Evolutionary conservation across 30 jellyfish, hydroid and myxozoan species (phyloP), one percentile per base, ranked within the genome.

Genomic region (Pelagia noctiluca): DNA sequence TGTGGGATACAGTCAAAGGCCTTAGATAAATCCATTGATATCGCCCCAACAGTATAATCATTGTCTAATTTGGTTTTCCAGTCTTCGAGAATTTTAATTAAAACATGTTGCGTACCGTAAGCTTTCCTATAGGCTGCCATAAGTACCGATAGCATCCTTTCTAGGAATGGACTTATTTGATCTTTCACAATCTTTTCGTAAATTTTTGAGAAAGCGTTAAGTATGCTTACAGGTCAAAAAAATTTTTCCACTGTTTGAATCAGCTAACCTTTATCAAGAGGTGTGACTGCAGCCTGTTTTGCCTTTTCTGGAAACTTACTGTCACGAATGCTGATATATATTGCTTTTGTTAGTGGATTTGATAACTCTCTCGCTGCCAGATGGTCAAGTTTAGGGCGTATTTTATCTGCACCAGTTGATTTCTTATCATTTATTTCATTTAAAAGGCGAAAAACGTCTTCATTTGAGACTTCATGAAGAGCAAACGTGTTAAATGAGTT

Each of bases 331-430:
- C 70, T 78, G 21, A 2, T 80, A 50, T 80, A 35, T 31, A 63
- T 46, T 1, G 54, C 21, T 3, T n/a, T 66, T 30, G 84, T 62
- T 30, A 61, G 1, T 19, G 84, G 90, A 8, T 4, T 12, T 34
- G 23, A 1, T n/a, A 80, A 63, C 60, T 63, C 77, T 23, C 30
- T 63, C n/a, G 75, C 68, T 52, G 82, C 90, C 49, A 80, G n/a
- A 11, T 18, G 77, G 13, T 23, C 84, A 26, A 63, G 90, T 80
- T 80, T 80, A 35, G 84, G 62, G 75, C 83, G 82, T 31, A 1
- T 28, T 52, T 77, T 54, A 24, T 62, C 83, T 63, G 35, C 83
- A 48, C 90, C 82, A 61, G 82, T 71, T 52, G 86, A 65, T 65
- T 53, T 50, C 49, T 25, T 66, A 36, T 36, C 69, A 52, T 47